Base-by-base conservation (phyloP, 2,797 vertebrate species). In the Coracias cyanogaster region DNA sequence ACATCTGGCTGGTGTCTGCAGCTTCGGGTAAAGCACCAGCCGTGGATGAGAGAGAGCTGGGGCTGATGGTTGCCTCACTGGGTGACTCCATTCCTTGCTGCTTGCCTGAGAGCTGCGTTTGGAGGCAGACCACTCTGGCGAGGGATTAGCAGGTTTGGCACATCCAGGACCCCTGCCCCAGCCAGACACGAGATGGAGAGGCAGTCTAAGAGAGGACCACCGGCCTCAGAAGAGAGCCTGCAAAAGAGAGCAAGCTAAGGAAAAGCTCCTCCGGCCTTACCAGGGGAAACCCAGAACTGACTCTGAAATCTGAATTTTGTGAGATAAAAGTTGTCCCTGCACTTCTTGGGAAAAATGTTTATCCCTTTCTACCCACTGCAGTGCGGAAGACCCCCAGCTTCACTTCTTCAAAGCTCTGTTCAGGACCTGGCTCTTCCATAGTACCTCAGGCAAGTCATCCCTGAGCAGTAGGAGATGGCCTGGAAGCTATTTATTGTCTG, bases 191-290 rank as follows among this genome's bases (percentile, higher is more conserved):
- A 76, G 22, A 9, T 20, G 17, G 35, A 72, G 29, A 51, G 51
- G n/a, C 6, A 5, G 33, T 17, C 37, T 62, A 29, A 55, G 54
- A 65, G 11, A 86, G 11, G 9, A 49, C 5, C 25, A 12, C 31
- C 1, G 1, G 7, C 24, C 9, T 2, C 1, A 1, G 9, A 37
- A 37, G 37, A 37, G 24, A 1, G 1, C 10, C 21, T 62, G 33
- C 22, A 49, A 60, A 78, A 67, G 22, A 55, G 14, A 71, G 17
- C 9, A 62, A 45, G 4, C 7, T 70, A 16, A 81, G 43, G 46
- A 79, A 86, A 48, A 79, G 2, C 17, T 78, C 8, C 29, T 71
- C 31, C 51, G 60, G 29, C 10, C 5, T 57, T 64, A 4, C 2
- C 6, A 28, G 26, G 4, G 48, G 8, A 82, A 70, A 86, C 12